Base-by-base conservation (phyloP, 2,113 vertebrate genomes). In the Pavo muticus region DNA sequence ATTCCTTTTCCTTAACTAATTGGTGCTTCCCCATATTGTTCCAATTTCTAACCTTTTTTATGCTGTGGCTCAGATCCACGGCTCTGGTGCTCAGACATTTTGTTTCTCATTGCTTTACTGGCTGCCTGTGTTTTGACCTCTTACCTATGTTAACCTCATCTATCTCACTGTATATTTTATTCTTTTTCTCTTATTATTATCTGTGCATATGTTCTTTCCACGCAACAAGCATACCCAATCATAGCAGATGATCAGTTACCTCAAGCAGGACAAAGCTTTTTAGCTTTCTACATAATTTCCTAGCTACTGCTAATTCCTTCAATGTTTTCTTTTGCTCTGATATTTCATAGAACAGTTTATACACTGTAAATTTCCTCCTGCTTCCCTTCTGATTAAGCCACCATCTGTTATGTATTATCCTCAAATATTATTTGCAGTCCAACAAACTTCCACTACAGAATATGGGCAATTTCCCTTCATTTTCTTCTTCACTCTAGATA, bases 341-440 rank as follows among this genome's bases (percentile, higher is more conserved):
- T 83, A 74, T 52, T 86, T 80, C 56, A 86, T 8, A 56, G 75
- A 90, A 77, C 0, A 45, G 48, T 89, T 94, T 82, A 79, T 67
- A 88, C 15, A 48, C 71, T 18, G 19, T 60, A 91, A 83, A 85
- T 90, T 79, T 42, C 68, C 57, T 91, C 61, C 52, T 71, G 32
- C n/a, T 57, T 91, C 76, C 64, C 85, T 93, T 93, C 42, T 35
- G 35, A 60, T 91, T 91, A 86, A 84, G 45, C 50, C 84, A 42
- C 85, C 92, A 95, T 94, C 96, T 96, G 94, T 71, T 95, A 68
- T 1, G 1, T 61, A 72, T 94, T 92, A 91, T 74, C 64, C 56
- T 90, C 50, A 68, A 83, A 83, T 75, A 39, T n/a, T 80, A 30
- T 73, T 86, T 91, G 75, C 68, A 91, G 72, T 84, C 87, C 78